A percentile compares a stretch with the other conserved stretches of the same genome.
Conservation (phyloP, 2,113 vertebrate species). For the Esox niger region DNA sequence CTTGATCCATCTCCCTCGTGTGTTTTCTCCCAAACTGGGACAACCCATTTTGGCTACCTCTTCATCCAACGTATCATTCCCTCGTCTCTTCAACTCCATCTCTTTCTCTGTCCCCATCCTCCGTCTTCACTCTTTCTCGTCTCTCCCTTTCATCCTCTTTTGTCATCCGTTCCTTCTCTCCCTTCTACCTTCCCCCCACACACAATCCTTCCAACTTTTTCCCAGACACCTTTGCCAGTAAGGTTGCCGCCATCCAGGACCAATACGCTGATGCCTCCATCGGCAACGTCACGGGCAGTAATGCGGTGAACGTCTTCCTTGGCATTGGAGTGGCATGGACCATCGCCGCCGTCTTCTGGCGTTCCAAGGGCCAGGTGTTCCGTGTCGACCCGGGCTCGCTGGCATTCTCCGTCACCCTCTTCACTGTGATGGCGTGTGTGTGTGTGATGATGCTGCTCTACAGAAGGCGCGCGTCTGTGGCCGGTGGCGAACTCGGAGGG, state of each 20-base stretch:
- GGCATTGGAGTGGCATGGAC: constrained; percentile 82
- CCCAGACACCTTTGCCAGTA: constrained; percentile 80
- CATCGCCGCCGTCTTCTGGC: constrained; percentile 78
- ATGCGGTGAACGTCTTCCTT: constrained; percentile 81
- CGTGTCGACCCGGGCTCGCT: constrained; percentile 75
- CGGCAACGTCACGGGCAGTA: constrained; percentile 80
- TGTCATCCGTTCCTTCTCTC: no score
- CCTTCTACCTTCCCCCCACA: background rate
- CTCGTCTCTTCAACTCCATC: background rate
- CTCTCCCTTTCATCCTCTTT: background rate
- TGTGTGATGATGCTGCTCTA: constrained; percentile 70
- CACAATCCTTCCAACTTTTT: background rate
- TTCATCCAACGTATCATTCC: constrained; percentile 70
- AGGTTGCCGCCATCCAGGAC: constrained; percentile 82
- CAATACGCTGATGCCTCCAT: constrained; percentile 82
- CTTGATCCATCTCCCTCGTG: constrained; percentile 20
- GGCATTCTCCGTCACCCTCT: constrained; percentile 82
- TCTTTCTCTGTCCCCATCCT: background rate
- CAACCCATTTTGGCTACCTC: constrained; percentile 79
- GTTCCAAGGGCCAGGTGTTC: constrained; percentile 67
- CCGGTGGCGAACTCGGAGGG: constrained; percentile 79
- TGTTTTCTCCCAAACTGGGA: constrained; percentile 76
- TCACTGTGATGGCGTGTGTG: constrained; percentile 73
- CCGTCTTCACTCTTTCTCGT: background rate
- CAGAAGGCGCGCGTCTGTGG: constrained; percentile 67